Base-by-base conservation (phyloP, 2,888 invertebrate genomes). In the Clistopyga incitator region DNA sequence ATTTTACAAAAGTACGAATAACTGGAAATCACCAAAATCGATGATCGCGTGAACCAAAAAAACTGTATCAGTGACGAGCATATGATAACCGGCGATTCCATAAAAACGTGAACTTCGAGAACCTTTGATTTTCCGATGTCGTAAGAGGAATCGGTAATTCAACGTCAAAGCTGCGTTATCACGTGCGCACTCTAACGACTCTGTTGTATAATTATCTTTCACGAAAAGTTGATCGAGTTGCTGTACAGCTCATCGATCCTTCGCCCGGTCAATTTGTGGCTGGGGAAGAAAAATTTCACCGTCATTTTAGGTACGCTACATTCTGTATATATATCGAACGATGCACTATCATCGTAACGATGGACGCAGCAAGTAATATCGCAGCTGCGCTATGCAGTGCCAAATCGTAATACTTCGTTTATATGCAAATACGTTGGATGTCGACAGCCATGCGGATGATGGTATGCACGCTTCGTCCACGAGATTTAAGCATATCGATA, bases 341-440 rank as follows among this genome's bases (percentile, higher is more conserved):
- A 18, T 2, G 61, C n/a, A 38, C 34, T 8, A 61, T 18, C 38
- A 38, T 38, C 38, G 10, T 0, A 38, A 38, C 38, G 38, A 38
- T 10, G 38, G 34, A 47, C 34, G 25, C 20, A 45, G n/a, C 42
- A 29, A 20, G 61, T 38, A 65, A 72, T 77, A 71, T 81, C 29
- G 34, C 34, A 15, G 45, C 20, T n/a, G 42, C 38, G 29, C 59
- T 70, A 18, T 64, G 29, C 45, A 82, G 78, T 82, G 47, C 70
- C 74, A 64, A 78, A 75, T 54, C 82, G 64, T 25, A 78, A 78
- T 89, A 88, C 88, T 90, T 90, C 90, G 90, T 91, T 91, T 90
- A 89, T 90, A 91, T 91, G 91, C 89, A 90, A 91, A 91, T 91
- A 85, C 87, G 82, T 77, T 78, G 85, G 86, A 81, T 77, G 74